Evolutionary conservation across 2,113 vertebrate species (phyloP).

Genomic region (Hystrix brachyura): DNA sequence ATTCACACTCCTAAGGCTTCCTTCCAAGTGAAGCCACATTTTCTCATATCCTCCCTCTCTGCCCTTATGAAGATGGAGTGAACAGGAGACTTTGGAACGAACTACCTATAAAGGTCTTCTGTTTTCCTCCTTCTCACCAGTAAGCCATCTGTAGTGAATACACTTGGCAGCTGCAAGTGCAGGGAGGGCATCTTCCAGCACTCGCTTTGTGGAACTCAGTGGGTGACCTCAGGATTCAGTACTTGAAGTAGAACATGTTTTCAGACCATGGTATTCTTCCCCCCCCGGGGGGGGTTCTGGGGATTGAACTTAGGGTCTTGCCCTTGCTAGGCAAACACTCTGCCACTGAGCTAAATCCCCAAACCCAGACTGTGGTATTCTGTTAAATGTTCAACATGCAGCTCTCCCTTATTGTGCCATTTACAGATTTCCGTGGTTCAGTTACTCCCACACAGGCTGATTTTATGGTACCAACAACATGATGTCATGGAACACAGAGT

Average conservation of each 20-base stretch:
- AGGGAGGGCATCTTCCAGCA: neutral
- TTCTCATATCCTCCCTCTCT: neutral
- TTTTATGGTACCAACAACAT: neutral
- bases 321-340: too few species aligned
- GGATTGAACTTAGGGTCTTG: too few species aligned
- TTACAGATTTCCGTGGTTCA: neutral
- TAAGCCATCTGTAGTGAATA: neutral
- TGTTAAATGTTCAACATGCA: neutral
- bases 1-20: neutral
- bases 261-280: neutral
- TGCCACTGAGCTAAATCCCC: too few species aligned
- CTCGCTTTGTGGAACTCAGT: neutral
- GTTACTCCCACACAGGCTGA: neutral
- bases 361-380: too few species aligned
- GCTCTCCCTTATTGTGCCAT: neutral
- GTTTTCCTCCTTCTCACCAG: neutral
- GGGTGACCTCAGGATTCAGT: neutral
- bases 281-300: too few species aligned
- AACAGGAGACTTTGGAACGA: neutral
- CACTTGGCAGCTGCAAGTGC: neutral
- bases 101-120: neutral
- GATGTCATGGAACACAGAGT: neutral
- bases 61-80: neutral
- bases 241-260: neutral
- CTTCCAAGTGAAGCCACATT: neutral